phyloP scores from a whole-genome alignment of 2,113 vertebrate species.

The Girardinichthys multiradiatus region DNA sequence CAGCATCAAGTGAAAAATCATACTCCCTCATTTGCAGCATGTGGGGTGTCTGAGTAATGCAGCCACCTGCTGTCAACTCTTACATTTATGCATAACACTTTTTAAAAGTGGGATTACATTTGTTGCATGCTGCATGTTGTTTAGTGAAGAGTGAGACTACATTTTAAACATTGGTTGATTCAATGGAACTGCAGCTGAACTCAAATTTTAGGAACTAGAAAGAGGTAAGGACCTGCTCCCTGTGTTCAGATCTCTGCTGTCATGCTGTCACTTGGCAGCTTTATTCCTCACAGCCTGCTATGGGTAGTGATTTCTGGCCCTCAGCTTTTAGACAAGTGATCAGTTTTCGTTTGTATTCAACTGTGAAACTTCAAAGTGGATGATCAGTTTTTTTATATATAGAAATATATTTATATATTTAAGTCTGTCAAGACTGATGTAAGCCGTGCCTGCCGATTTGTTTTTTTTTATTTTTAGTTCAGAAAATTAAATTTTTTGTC shows the following conservation, averaged over 20 bases:
- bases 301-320: constrained; percentile 60
- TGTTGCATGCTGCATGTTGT: constrained; percentile 38
- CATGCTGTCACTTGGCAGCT: constrained; percentile 52
- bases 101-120: constrained; percentile 39
- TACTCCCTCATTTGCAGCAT: constrained; percentile 37
- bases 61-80: constrained; percentile 51
- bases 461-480: constrained; percentile 32
- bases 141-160: constrained; percentile 24
- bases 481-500: constrained; percentile 27
- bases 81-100: constrained; percentile 63
- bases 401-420: constrained; percentile 11
- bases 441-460: constrained; percentile 12
- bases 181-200: constrained; percentile 20
- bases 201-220: constrained; percentile 29
- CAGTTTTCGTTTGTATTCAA: constrained; percentile 50
- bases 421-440: constrained; percentile 30
- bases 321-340: constrained; percentile 44
- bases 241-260: constrained; percentile 22
- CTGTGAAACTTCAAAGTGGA: constrained; percentile 52
- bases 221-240: constrained; percentile 17
- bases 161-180: constrained; percentile 7
- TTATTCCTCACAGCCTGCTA: constrained; percentile 55
- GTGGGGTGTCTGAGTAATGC: constrained; percentile 41
- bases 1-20: constrained; percentile 45
- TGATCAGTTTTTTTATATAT: constrained; percentile 11